Base-by-base conservation (phyloP, 2,113 vertebrate species). In the Tachysurus fulvidraco region DNA sequence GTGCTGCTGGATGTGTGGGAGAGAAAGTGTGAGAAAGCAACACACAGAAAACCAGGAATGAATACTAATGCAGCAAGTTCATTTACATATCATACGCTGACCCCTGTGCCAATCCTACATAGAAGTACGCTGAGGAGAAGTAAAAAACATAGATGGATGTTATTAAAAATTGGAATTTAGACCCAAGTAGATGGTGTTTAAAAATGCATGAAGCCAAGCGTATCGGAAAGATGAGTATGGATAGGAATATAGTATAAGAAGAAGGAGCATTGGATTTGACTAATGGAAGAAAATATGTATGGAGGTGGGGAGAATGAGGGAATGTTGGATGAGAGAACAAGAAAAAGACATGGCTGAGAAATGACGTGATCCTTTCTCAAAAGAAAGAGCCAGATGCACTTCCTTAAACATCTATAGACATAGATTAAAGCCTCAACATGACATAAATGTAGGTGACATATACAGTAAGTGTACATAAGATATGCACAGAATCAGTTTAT, bases 341-440 rank as follows among this genome's bases (percentile, higher is more conserved):
- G 73, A 86, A 76, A 86, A 79, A 73, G 79, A 84, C 87, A 89
- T 89, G 85, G 85, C 86, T 74, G 65, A 84, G 87, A 89, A 87
- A 90, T 90, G 86, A 90, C 76, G 60, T 19, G 69, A 85, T 83
- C 60, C 55, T 87, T 86, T 87, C 81, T 82, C 65, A 87, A 81
- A 83, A 77, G 60, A 52, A n/a, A 84, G 46, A 83, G 30, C 60
- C 69, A 84, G 82, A 81, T 73, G 55, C 54, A 69, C 85, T 67
- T 73, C 88, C 50, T 83, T 52, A 8, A 23, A 71, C 25, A 46
- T 88, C 28, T 73, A 52, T 41, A 62, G 60, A 50, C 59, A 59
- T 12, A 82, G n/a, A 82, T 65, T 77, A 76, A 74, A 12, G 62
- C 65, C 25, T 21, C 65, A 5, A 21, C 30, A 36, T 36, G 46